Evolutionary conservation across 2,888 invertebrate genomes (phyloP).

Genomic region (Pelosia muscerda): DNA sequence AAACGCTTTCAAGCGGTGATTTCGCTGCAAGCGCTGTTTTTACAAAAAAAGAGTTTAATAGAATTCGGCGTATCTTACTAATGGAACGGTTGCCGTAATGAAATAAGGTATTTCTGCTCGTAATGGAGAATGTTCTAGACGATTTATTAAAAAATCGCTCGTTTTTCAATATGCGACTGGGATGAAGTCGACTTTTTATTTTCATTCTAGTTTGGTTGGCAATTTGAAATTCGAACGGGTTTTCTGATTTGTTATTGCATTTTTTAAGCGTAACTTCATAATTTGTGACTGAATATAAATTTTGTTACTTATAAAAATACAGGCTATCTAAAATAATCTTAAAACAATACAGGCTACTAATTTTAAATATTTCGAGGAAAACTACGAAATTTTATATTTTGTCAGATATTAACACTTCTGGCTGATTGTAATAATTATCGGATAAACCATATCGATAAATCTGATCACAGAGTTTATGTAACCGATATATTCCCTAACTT

Average conservation of each 20-base stretch:
- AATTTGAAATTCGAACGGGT: slow-evolving; percentile 16
- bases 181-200: slow-evolving; percentile 46
- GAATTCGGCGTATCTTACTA: slow-evolving; percentile 84
- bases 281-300: neutral
- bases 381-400: too few relatives aligned
- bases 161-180: slow-evolving; percentile 76
- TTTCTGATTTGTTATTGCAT: slow-evolving; percentile 17
- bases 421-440: too few relatives aligned
- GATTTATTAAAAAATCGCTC: slow-evolving; percentile 78
- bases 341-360: too few relatives aligned
- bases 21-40: slow-evolving; percentile 67
- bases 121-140: slow-evolving; percentile 71
- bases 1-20: slow-evolving; percentile 47
- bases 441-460: too few relatives aligned
- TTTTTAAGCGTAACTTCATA: neutral
- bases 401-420: too few relatives aligned
- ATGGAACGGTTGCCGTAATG: slow-evolving; percentile 82
- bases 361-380: too few relatives aligned
- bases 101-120: slow-evolving; percentile 80
- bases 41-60: slow-evolving; percentile 76
- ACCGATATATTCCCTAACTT: neutral
- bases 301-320: neutral
- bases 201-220: slow-evolving; percentile 38
- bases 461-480: neutral
- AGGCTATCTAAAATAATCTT: too few relatives aligned